Percentiles rank a stretch among this genome's conserved stretches.
Conservation (phyloP, 1,140 invertebrate species). For the Schlechtendalia chinensis region DNA sequence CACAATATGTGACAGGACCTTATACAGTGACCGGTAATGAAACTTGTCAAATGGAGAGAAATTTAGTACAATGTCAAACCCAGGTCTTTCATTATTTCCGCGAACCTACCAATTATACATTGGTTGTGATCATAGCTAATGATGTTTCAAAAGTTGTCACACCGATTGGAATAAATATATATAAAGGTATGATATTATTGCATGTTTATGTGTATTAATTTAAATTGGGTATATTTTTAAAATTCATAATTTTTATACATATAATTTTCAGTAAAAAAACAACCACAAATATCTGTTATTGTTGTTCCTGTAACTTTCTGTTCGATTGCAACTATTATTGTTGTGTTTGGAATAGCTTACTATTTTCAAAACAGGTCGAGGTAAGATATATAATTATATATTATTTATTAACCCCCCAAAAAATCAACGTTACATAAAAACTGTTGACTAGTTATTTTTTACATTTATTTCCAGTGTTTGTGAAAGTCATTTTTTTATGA, state of each 20-base stretch:
- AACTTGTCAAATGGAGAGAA: slow-evolving; percentile 59
- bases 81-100: slow-evolving; percentile 67
- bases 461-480: too few relatives aligned
- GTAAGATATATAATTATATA: slow-evolving; percentile 55
- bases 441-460: too few relatives aligned
- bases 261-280: slow-evolving; percentile 65
- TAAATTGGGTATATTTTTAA: neutral
- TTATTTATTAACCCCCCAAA: too few relatives aligned
- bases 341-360: slow-evolving; percentile 81
- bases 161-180: slow-evolving; percentile 73
- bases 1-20: slow-evolving; percentile 63
- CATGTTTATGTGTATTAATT: neutral
- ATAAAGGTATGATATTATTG: slow-evolving; percentile 67
- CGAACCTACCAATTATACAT: slow-evolving; percentile 65
- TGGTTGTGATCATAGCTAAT: slow-evolving; percentile 73
- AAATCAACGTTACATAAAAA: too few relatives aligned
- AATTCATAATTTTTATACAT: neutral
- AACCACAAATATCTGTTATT: slow-evolving; percentile 79
- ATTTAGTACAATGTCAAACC: slow-evolving; percentile 61
- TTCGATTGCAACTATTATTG: slow-evolving; percentile 72
- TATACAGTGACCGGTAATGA: slow-evolving; percentile 79
- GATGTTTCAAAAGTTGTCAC: slow-evolving; percentile 68
- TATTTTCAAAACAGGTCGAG: slow-evolving; percentile 74
- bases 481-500: too few relatives aligned
- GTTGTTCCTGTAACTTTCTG: slow-evolving; percentile 78